These are phyloP conservation scores for Agapornis canus DNA, from an alignment of 2,797 vertebrate genomes.

Conservation along the genomic window DNA sequence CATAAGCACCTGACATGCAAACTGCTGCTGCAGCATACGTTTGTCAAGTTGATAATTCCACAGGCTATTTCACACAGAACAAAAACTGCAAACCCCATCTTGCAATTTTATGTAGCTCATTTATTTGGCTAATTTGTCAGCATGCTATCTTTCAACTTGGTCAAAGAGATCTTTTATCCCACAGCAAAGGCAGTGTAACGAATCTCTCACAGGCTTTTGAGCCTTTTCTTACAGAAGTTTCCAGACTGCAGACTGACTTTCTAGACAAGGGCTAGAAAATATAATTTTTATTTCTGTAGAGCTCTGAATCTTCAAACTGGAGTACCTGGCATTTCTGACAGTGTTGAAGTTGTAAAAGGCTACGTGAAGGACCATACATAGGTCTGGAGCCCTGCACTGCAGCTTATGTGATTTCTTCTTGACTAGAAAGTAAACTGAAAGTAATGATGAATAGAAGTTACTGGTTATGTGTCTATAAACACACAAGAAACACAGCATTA, in stretches of 20 bases:
- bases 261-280: neutral
- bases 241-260: neutral
- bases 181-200: neutral
- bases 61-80: neutral
- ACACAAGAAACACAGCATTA: accelerated
- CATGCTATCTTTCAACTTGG: neutral
- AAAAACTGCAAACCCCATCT: neutral
- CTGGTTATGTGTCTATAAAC: neutral
- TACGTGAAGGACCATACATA: neutral
- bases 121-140: neutral
- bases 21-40: neutral
- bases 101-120: neutral
- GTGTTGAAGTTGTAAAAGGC: neutral
- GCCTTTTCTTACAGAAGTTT: neutral
- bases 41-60: neutral
- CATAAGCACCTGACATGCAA: neutral
- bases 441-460: neutral
- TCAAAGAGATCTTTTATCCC: neutral
- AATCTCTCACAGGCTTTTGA: neutral
- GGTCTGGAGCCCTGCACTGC: neutral
- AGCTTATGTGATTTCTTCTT: neutral
- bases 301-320: neutral
- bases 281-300: neutral
- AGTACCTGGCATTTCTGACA: neutral
- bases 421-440: neutral